Evolutionary conservation across 2,888 invertebrate species (phyloP).

Genomic region (Cantharis nigra): DNA sequence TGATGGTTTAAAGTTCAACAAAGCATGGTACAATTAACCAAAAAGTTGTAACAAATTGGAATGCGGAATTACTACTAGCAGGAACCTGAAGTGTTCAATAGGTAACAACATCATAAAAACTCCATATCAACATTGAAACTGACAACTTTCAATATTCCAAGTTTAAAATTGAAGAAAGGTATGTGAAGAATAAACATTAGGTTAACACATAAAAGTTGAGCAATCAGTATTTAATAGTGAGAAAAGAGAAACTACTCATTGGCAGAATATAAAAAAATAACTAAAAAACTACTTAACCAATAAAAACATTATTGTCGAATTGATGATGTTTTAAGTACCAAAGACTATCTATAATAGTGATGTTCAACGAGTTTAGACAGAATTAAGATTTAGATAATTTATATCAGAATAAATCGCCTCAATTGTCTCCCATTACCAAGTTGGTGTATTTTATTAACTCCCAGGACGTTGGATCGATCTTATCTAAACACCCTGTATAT

Average conservation of each 20-base stretch:
- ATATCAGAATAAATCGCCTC: neutral
- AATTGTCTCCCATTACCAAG: neutral
- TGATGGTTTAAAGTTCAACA: neutral
- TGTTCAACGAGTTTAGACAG: neutral
- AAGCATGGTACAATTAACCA: neutral
- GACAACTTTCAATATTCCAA: neutral
- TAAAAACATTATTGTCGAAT: neutral
- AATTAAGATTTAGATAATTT: neutral
- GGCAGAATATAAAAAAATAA: neutral
- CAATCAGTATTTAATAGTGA: neutral
- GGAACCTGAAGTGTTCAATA: neutral
- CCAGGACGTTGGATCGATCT: neutral
- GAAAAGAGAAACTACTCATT: neutral
- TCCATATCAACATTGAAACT: neutral
- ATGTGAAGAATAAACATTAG: neutral
- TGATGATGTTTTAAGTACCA: neutral
- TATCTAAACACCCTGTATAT: neutral
- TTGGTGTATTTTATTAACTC: neutral
- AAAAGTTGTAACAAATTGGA: neutral
- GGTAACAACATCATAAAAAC: neutral
- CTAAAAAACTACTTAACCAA: neutral
- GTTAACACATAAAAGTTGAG: neutral
- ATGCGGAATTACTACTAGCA: neutral
- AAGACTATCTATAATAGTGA: neutral
- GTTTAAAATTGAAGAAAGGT: neutral